These are phyloP conservation scores for Diplazon laetatorius DNA, from an alignment of 2,888 invertebrate genomes.

Conservation along the genomic window DNA sequence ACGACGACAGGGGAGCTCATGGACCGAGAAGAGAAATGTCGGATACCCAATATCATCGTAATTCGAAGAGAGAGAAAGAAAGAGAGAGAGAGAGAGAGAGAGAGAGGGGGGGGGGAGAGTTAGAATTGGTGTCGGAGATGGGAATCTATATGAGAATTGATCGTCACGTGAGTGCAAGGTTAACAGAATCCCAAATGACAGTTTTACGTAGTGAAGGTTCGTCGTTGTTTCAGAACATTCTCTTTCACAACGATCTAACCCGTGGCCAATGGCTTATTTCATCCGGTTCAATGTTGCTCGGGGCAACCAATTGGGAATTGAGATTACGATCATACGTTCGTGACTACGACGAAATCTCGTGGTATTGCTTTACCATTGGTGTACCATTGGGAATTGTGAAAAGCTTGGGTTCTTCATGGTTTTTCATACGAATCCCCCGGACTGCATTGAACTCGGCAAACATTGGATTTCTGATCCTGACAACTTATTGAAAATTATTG, in stretches of 20 bases:
- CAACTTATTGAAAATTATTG: neutral
- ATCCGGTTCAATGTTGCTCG: neutral
- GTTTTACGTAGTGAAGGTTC: constrained; percentile 2
- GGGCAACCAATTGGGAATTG: neutral
- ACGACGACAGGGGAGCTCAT: constrained; percentile 7
- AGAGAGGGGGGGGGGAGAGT: no score
- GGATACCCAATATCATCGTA: constrained; percentile 16
- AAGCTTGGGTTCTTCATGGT: neutral
- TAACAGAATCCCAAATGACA: constrained; percentile 11
- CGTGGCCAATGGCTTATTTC: constrained; percentile 1
- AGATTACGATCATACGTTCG: neutral
- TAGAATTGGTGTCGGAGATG: neutral
- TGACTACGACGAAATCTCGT: neutral
- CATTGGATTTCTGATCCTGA: no score
- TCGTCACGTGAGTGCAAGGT: neutral
- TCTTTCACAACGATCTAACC: neutral
- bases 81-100: no score
- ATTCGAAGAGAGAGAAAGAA: neutral
- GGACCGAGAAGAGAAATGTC: neutral
- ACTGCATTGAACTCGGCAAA: neutral
- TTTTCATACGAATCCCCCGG: neutral
- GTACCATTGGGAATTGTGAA: neutral
- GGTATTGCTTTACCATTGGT: neutral
- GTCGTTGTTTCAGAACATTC: neutral
- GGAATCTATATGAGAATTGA: neutral